Evolutionary conservation across 2,113 vertebrate species (phyloP), one percentile per base, ranked within the genome.

Genomic region (Hippoglossus stenolepis): DNA sequence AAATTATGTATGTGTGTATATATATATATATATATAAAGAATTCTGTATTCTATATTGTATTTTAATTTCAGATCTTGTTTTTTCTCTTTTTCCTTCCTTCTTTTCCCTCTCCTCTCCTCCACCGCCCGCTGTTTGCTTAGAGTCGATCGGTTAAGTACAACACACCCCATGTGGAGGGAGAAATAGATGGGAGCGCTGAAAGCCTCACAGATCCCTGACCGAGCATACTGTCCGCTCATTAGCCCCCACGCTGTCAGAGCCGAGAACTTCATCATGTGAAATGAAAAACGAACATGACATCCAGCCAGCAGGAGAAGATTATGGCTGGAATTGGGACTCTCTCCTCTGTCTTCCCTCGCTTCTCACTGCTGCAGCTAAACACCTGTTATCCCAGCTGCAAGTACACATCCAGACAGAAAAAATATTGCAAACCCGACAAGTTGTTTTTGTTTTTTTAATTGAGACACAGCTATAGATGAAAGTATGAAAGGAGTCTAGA

Each of bases 151-250:
- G 63, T 73, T 79, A 73, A 31, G 62, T 8, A 57, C 59, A 58
- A 64, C 65, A 58, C 0, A 12, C 85, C 75, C 62, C 89, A 82
- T 85, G 83, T 77, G 63, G 85, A 83, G 83, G 61, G 3, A 65
- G 31, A 69, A 59, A 61, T 61, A 2, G 79, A 62, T n/a, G 31
- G 2, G 28, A 61, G 35, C 15, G 3, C 8, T 2, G 20, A 23
- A 47, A 73, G 4, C 70, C 51, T 18, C 0, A 26, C 28, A 18
- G 47, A 60, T 75, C 18, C 85, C 82, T 91, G 88, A 86, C 71
- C 0, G 23, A 66, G 70, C 75, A 67, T 60, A 38, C 56, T 17
- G 62, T 73, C 49, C 10, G 3, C 53, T 91, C 70, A 92, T 90
- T 79, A 82, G 23, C 12, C 49, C 0, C 3, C 3, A 43, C 11